A percentile compares a stretch with the other conserved stretches of the same genome.
Evolutionary conservation across 2,113 vertebrate species (phyloP).

Genomic region (Poicephalus meyeri): DNA sequence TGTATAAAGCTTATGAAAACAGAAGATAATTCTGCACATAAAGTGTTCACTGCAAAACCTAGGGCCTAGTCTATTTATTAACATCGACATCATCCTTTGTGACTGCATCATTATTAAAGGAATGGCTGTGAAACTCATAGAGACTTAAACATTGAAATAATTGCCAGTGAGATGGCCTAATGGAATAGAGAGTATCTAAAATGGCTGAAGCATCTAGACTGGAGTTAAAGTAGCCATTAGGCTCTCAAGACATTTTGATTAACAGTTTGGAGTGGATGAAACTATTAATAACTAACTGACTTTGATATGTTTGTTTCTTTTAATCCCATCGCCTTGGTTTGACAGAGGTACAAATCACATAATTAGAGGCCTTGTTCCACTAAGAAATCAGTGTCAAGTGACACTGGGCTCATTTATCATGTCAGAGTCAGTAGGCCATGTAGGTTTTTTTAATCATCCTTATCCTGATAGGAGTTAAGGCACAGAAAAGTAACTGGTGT

Average conservation of each 20-base stretch:
- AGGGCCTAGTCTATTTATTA: not conserved
- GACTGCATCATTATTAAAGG: not conserved
- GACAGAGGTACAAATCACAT: not conserved
- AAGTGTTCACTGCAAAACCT: not conserved
- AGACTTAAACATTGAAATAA: not conserved
- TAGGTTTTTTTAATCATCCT: not conserved
- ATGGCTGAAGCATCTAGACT: not conserved
- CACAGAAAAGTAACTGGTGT: not conserved
- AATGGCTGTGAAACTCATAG: not conserved
- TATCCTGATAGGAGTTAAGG: not conserved
- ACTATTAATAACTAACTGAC: not conserved
- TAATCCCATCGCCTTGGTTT: not conserved
- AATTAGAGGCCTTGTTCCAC: not conserved
- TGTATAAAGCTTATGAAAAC: not conserved
- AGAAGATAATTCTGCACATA: not conserved
- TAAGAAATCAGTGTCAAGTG: not conserved
- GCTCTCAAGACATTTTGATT: not conserved
- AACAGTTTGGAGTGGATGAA: not conserved
- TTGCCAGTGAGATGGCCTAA: not conserved
- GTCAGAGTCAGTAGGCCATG: not conserved
- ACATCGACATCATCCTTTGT: not conserved
- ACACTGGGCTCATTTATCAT: not conserved
- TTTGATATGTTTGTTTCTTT: constrained; percentile 13
- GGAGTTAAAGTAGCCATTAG: not conserved
- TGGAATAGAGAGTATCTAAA: not conserved